phyloP scores from a whole-genome alignment of 2,113 vertebrate species.

The Regulus satrapa region DNA sequence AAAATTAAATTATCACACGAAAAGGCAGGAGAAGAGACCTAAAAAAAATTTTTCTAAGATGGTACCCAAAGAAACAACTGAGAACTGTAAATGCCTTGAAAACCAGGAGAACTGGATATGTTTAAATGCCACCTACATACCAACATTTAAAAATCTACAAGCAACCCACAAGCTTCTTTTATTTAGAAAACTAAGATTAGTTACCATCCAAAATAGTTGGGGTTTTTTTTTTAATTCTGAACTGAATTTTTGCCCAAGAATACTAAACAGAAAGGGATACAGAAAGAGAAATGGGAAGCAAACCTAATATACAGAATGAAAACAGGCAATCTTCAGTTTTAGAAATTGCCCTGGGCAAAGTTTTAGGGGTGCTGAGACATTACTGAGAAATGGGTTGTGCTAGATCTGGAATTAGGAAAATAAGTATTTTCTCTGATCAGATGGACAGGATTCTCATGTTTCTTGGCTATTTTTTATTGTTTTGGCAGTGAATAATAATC shows the following conservation, averaged over 20 bases:
- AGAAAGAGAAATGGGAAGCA: neutral
- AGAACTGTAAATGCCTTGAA: neutral
- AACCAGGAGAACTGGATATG: neutral
- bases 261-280: neutral
- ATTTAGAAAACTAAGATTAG: slow-evolving; percentile 26
- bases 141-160: neutral
- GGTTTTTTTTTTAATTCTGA: neutral
- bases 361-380: neutral
- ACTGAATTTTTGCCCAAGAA: neutral
- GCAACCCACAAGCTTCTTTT: neutral
- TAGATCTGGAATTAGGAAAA: neutral
- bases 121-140: slow-evolving; percentile 14
- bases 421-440: neutral
- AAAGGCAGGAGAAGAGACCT: neutral
- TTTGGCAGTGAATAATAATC: neutral
- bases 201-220: neutral
- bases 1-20: too few species aligned
- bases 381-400: neutral
- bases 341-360: neutral
- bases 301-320: neutral
- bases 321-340: neutral
- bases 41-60: neutral
- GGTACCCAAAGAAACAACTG: neutral
- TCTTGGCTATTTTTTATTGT: neutral
- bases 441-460: neutral